Evolutionary conservation across 2,888 invertebrate species (phyloP), one percentile per base, ranked within the genome.

Genomic region (Microctonus aethiopoides): DNA sequence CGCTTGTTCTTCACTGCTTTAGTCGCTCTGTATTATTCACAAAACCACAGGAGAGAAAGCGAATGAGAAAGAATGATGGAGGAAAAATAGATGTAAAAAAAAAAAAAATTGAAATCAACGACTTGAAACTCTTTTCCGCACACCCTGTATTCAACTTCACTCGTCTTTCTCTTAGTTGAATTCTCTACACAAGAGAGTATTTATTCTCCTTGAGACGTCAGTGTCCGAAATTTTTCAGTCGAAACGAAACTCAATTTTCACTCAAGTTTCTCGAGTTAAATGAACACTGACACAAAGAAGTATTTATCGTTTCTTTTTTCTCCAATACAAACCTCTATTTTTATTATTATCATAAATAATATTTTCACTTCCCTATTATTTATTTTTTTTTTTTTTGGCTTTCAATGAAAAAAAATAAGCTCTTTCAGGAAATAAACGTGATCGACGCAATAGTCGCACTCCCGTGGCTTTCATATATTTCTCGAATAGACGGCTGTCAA

Each of bases 21-120:
- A 66, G 24, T 29, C 9, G 29, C 29, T 68, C 68, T 78, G 80
- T 79, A 79, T 79, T 79, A 80, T 79, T 79, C 79, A 79, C 69
- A 66, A 77, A 72, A 61, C 32, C 20, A 46, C 16, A 63, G 60
- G 34, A 20, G 63, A 67, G 57, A 59, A 54, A 67, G n/a, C n/a
- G n/a, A n/a, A n/a, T n/a, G n/a, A n/a, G n/a, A n/a, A n/a, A n/a
- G n/a, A n/a, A n/a, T n/a, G n/a, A n/a, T n/a, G n/a, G n/a, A n/a
- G n/a, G n/a, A n/a, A n/a, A n/a, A n/a, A n/a, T n/a, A n/a, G n/a
- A n/a, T n/a, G n/a, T n/a, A n/a, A n/a, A n/a, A n/a, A n/a, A n/a
- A 61, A 67, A 56, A 67, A 56, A 56, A 71, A 71, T 71, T 61
- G 52, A 67, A 71, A 67, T 71, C 71, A 71, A 71, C 71, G 71